phyloP scores from a whole-genome alignment of 1,140 invertebrate species.

The Pantala flavescens region DNA sequence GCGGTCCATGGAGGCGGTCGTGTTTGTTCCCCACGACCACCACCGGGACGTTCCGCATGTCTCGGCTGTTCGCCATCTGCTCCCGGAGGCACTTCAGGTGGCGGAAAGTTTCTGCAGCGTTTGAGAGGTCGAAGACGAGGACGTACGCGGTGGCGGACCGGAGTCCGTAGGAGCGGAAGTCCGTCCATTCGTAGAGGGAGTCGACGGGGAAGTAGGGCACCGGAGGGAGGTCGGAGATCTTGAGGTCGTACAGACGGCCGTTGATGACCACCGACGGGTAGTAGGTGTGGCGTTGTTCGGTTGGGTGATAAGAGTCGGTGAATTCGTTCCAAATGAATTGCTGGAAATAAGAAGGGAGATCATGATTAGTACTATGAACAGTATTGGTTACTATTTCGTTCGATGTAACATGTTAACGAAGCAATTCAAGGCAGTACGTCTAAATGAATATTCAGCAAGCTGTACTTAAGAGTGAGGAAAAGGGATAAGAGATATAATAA shows the following conservation, averaged over 20 bases:
- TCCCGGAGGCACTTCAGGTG: constrained; percentile 78
- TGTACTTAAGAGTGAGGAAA: too few relatives aligned
- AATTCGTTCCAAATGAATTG: constrained; percentile 85
- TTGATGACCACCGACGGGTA: constrained; percentile 75
- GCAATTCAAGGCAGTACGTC: too few relatives aligned
- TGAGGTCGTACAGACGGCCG: constrained; percentile 73
- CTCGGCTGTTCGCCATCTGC: constrained; percentile 81
- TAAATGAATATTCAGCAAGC: too few relatives aligned
- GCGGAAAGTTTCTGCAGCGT: constrained; percentile 73
- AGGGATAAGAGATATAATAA: too few relatives aligned
- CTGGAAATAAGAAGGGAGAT: constrained; percentile 37
- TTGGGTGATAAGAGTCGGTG: constrained; percentile 64
- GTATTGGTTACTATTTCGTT: too few relatives aligned
- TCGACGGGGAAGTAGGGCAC: constrained; percentile 78
- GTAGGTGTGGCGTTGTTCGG: constrained; percentile 63
- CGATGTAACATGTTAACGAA: too few relatives aligned
- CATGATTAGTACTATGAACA: too few relatives aligned
- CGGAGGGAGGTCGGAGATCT: constrained; percentile 74
- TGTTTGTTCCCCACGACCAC: constrained; percentile 91
- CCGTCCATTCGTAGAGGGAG: constrained; percentile 74
- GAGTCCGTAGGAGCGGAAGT: constrained; percentile 59
- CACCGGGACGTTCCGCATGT: constrained; percentile 83
- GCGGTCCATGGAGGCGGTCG: constrained; percentile 49
- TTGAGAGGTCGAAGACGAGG: constrained; percentile 83
- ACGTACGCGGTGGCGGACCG: constrained; percentile 84